Evolutionary conservation across 2,888 invertebrate species (phyloP), one percentile per base, ranked within the genome.

Genomic region (Xanthostigma xanthostigma): DNA sequence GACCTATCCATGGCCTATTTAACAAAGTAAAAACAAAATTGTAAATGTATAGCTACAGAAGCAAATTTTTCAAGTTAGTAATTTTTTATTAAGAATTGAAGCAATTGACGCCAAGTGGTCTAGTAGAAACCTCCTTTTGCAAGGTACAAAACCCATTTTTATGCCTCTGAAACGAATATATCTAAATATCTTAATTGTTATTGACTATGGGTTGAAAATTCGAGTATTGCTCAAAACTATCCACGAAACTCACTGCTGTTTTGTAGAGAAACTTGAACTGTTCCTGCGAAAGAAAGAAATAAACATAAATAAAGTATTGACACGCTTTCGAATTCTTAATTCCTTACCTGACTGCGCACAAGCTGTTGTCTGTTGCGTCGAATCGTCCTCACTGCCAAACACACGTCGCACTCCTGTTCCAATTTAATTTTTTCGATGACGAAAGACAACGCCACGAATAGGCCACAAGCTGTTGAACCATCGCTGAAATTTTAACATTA

Each of bases 381-480:
- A n/a, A 73, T 59, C 13, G 59, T 64, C 44, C 69, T 59, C 9
- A 71, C 68, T 3, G 70, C 69, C 48, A 67, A 61, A 49, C 68
- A 69, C 14, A 72, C 68, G 52, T 74, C 73, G 51, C 71, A 70
- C 48, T 66, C 62, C 37, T 70, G 69, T 56, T 73, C 72, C 9
- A 68, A 55, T 49, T 69, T 65, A 57, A 74, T 71, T 58, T 69
- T 67, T 53, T 73, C 71, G 13, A 72, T 61, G 9, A 72, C 50
- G 51, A 69, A 69, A n/a, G 63, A 62, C 50, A 68, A 50, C 1
- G 70, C 68, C 36, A 70, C 55, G 53, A 68, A 73, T 14, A 72
- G 56, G 10, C 73, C 73, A 54, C 66, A 63, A 9, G 66, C 66
- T 9, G 61, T 68, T 10, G 66, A 64, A 6, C 73, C 73, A 56